These are phyloP conservation scores for Salvelinus namaycush DNA, from an alignment of 2,113 vertebrate genomes.

Conservation along the genomic window DNA sequence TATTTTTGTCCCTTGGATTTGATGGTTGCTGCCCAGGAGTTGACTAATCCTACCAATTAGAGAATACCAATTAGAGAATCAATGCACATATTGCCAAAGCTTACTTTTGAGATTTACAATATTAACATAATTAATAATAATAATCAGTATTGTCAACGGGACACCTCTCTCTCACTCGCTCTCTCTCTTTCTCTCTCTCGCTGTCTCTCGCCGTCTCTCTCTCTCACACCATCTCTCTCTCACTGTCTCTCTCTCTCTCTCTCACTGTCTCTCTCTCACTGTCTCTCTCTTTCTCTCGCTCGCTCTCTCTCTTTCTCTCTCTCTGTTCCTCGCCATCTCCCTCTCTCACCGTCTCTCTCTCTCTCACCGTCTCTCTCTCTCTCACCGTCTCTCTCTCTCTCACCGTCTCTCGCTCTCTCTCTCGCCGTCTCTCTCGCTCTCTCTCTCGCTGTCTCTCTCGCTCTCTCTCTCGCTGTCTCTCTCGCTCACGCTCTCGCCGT, in stretches of 20 bases:
- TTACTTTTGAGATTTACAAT: too few species aligned
- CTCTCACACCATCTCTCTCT: too few species aligned
- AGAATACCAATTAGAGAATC: background rate
- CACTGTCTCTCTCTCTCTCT: too few species aligned
- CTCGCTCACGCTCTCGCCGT: too few species aligned
- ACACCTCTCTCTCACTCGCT: background rate
- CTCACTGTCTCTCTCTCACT: too few species aligned
- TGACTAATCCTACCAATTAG: background rate
- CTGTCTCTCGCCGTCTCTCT: background rate
- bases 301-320: background rate
- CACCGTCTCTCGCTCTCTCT: background rate
- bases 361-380: too few species aligned
- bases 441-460: too few species aligned
- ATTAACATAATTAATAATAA: too few species aligned
- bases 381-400: background rate
- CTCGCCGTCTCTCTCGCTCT: background rate
- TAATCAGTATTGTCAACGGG: too few species aligned
- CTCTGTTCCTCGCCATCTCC: too few species aligned
- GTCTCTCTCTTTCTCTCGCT: background rate
- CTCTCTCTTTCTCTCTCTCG: background rate
- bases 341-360: too few species aligned
- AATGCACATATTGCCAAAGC: too few species aligned
- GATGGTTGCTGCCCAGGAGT: background rate
- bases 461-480: background rate
- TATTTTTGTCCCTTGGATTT: background rate